Percentiles rank a stretch among this genome's conserved stretches.
Conservation (phyloP, 2,113 vertebrate species). For the Arenaria interpres region DNA sequence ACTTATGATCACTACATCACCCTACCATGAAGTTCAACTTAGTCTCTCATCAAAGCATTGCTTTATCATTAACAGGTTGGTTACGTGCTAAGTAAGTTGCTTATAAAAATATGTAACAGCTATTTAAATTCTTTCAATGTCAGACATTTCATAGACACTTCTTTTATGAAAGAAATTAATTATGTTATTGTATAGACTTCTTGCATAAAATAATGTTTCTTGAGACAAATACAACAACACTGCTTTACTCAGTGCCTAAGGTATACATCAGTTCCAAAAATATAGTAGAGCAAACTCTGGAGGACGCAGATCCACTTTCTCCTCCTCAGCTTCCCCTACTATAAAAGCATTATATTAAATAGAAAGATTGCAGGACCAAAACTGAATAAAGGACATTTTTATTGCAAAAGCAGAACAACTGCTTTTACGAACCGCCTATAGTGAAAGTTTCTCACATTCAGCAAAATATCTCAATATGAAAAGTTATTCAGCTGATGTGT, state of each 20-base stretch:
- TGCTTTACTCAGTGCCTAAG: not conserved
- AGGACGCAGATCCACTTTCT: not conserved
- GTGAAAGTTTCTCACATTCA: not conserved
- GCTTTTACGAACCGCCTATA: not conserved
- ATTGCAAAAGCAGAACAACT: not conserved
- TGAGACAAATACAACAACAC: not conserved
- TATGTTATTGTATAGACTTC: not conserved
- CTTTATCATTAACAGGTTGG: not conserved
- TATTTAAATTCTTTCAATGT: not conserved
- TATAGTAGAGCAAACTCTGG: not conserved
- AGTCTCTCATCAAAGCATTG: not conserved
- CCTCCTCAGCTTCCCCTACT: not conserved
- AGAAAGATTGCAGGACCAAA: not conserved
- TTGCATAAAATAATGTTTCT: not conserved
- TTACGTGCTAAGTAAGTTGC: not conserved
- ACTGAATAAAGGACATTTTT: not conserved
- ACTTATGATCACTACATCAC: not conserved
- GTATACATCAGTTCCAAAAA: not conserved
- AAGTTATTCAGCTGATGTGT: not conserved
- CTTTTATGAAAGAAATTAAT: not conserved
- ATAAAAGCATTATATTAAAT: not conserved
- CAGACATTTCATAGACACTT: not conserved
- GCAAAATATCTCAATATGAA: not conserved
- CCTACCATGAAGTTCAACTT: not conserved
- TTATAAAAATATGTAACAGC: not conserved